Base-by-base conservation (phyloP, 35 echinoderm and acorn worm species). In the Lytechinus pictus region DNA sequence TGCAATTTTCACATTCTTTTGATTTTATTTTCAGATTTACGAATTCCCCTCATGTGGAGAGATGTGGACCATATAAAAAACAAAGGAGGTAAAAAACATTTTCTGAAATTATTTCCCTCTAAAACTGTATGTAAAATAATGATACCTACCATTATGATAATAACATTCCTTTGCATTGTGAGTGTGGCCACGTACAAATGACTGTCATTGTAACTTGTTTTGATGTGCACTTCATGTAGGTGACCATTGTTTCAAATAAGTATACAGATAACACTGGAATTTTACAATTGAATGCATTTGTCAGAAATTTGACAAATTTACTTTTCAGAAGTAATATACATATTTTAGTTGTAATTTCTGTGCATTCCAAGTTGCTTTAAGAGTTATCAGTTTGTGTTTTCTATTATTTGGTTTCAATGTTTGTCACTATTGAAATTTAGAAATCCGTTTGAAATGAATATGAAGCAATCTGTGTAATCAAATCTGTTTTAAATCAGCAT, bases 21-120 rank as follows among this genome's bases (percentile, higher is more conserved):
- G 10, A 24, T 96, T 54, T 9, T 94, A 1, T 94, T 98, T 95
- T 53, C 95, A 97, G 98, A 99, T 93, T 94, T 99, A 55, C 96
- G 95, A 57, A 99, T 99, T 95, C 98, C 98, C 9, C 91, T 99
- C 13, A 96, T 99, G 93, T 99, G 98, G 98, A 96, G 94, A 87
- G 97, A 97, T 33, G 97, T 96, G 52, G 98, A 99, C 87, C 98
- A 99, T 86, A 99, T 99, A 57, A 98, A 96, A 93, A 99, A 99
- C 94, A 98, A 96, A 97, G 98, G 98, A 97, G 98, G 98, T 99
- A 94, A 90, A 94, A 53, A 71, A 79, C 0, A 79, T 79, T 79
- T 24, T n/a, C 56, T 79, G 7, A 24, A 6, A 24, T 79, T 79
- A n/a, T 3, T 79, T 79, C 21, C 19, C 4, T 2, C 33, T 44